Conservation (phyloP, 2,888 invertebrate genomes). For the Petrolisthes cinctipes region DNA sequence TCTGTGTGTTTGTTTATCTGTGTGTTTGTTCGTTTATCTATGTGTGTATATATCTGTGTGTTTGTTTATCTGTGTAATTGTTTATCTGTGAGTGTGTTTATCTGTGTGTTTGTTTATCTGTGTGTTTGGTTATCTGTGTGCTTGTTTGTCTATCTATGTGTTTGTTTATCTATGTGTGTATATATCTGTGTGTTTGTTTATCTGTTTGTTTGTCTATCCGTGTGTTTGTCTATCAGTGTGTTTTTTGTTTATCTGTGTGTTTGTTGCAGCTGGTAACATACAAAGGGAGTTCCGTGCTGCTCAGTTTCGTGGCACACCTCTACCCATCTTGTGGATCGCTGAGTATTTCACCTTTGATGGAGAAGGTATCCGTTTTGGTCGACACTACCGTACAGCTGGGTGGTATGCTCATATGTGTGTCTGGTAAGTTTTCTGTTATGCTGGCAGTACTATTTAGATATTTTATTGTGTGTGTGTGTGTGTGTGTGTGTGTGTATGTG, state of each 20-base stretch:
- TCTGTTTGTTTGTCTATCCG: neutral
- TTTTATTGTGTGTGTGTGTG: neutral
- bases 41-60: no score
- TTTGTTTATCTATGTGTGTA: neutral
- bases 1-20: no score
- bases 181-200: neutral
- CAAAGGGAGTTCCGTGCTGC: slow-evolving; percentile 74
- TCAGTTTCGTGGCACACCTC: slow-evolving; percentile 74
- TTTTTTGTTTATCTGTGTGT: slow-evolving; percentile 43
- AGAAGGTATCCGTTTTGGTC: slow-evolving; percentile 74
- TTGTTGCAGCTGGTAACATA: slow-evolving; percentile 72
- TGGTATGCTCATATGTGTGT: slow-evolving; percentile 75
- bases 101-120: no score
- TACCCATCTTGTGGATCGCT: slow-evolving; percentile 76
- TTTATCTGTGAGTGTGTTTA: no score
- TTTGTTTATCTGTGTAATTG: no score
- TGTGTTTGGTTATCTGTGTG: no score
- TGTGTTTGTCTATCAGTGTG: neutral
- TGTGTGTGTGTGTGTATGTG: neutral
- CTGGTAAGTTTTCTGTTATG: neutral
- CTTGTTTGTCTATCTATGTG: no score
- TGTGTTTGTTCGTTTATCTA: no score
- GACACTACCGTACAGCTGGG: slow-evolving; percentile 74
- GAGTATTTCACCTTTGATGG: slow-evolving; percentile 77
- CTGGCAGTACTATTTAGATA: neutral